Conservation (phyloP, 2,113 vertebrate genomes). For the Phoxinus phoxinus region DNA sequence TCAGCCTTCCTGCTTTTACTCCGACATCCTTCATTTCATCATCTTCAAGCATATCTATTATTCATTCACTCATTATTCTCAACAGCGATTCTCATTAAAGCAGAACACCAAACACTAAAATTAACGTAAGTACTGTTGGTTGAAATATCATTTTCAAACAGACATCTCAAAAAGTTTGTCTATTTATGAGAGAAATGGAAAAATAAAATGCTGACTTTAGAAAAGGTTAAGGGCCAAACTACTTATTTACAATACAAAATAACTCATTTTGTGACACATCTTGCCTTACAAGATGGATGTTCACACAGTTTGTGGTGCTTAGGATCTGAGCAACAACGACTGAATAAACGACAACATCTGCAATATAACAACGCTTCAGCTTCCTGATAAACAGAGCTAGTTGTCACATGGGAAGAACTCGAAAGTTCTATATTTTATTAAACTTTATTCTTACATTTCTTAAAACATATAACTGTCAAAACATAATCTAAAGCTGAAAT, state of each 20-base stretch:
- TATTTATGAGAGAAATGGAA: not conserved
- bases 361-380: not conserved
- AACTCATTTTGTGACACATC: not conserved
- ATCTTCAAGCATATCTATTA: not conserved
- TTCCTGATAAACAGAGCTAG: not conserved
- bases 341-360: not conserved
- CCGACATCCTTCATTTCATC: not conserved
- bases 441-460: too few relatives aligned
- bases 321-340: not conserved
- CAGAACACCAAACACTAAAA: not conserved
- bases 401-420: not conserved
- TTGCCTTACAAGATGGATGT: not conserved
- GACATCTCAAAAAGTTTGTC: not conserved
- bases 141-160: not conserved
- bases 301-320: not conserved
- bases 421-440: not conserved
- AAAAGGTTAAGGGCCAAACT: not conserved
- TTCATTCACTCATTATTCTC: not conserved
- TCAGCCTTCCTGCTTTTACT: not conserved
- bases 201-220: not conserved
- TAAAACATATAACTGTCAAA: not conserved
- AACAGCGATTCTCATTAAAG: not conserved
- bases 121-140: too few relatives aligned
- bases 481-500: not conserved
- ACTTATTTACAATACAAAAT: not conserved